Conservation (phyloP, 2,797 vertebrate genomes). For the Tragopan temminckii region DNA sequence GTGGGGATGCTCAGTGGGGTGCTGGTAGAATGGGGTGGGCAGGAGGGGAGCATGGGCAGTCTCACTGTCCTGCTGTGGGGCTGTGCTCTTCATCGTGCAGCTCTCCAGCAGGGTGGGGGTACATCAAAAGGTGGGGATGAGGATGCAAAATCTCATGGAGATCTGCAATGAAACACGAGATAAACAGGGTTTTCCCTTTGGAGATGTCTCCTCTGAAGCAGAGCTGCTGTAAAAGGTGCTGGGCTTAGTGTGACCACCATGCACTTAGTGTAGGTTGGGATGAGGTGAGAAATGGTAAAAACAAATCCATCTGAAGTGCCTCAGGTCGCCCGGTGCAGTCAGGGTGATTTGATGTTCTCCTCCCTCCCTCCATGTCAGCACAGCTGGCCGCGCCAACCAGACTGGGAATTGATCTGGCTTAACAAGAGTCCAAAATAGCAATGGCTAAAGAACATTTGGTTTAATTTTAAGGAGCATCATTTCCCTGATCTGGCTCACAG, state of each 20-base stretch:
- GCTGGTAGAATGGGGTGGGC: not conserved
- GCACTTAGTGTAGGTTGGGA: not conserved
- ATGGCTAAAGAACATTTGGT: slow-evolving; percentile 17
- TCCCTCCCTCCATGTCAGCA: not conserved
- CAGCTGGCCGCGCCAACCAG: accelerated
- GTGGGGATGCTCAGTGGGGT: not conserved
- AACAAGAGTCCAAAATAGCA: not conserved
- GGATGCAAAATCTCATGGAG: not conserved
- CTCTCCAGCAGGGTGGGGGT: not conserved
- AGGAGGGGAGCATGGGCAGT: not conserved
- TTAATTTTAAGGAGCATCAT: not conserved
- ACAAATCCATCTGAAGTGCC: not conserved
- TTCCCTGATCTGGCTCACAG: not conserved
- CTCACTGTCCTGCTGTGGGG: no score
- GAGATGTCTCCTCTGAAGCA: not conserved
- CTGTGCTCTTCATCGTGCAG: not conserved
- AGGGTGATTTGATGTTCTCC: not conserved
- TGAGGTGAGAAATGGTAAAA: not conserved
- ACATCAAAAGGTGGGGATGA: not conserved
- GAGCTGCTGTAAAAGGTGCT: accelerated
- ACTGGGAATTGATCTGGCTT: not conserved
- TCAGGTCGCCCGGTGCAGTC: not conserved
- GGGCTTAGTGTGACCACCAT: accelerated
- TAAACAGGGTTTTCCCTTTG: not conserved
- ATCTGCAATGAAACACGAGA: not conserved